Conservation (phyloP, 2,113 vertebrate genomes). For the Lampris incognitus region DNA sequence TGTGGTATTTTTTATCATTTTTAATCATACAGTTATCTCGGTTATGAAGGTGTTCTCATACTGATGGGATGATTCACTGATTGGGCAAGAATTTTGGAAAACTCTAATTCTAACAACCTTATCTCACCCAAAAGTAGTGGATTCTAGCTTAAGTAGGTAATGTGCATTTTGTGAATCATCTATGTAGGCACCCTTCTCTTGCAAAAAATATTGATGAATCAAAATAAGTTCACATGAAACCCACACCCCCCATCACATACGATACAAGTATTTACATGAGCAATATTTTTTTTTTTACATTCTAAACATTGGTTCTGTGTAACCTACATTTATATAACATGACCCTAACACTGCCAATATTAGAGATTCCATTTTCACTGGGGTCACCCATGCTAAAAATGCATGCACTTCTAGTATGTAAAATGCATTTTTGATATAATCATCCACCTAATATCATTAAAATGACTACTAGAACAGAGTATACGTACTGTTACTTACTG, state of each 20-base stretch:
- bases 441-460: too few relatives aligned
- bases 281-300: background rate
- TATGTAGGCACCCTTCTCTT: background rate
- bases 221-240: too few relatives aligned
- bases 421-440: too few relatives aligned
- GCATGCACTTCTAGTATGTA: too few relatives aligned
- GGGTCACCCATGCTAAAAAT: too few relatives aligned
- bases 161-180: background rate
- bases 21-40: conserved; percentile 38
- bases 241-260: background rate
- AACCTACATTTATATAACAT: too few relatives aligned
- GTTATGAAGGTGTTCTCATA: conserved; percentile 42
- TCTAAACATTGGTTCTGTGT: background rate
- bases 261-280: background rate
- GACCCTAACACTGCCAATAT: too few relatives aligned
- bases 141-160: conserved; percentile 1
- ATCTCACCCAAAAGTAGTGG: conserved; percentile 8
- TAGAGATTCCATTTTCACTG: too few relatives aligned
- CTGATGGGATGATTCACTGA: conserved; percentile 33
- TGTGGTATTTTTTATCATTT: conserved; percentile 52
- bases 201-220: background rate
- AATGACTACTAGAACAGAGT: too few relatives aligned
- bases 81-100: conserved; percentile 25
- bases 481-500: too few relatives aligned
- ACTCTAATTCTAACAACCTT: too few relatives aligned